Base-by-base conservation (phyloP, 2,888 invertebrate genomes). In the Eristalis pertinax region DNA sequence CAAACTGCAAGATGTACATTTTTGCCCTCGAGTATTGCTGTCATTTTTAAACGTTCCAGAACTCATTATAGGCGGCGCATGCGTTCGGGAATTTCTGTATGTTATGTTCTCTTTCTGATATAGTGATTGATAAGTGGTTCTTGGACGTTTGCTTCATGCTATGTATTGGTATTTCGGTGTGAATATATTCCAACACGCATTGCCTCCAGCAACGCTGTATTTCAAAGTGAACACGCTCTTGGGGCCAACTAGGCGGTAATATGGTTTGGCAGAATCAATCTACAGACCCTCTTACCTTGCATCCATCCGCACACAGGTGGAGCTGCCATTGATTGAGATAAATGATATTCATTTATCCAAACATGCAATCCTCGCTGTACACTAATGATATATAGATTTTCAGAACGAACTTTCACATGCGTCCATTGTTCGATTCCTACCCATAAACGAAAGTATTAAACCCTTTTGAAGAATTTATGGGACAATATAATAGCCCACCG, bases 331-430 rank as follows among this genome's bases (percentile, higher is more conserved):
- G 62, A 72, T 72, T 63, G 32, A 76, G 68, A 77, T 77, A 50
- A 69, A 77, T 50, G 68, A 50, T 68, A 11, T 24, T 62, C 72
- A 72, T 38, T 56, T 64, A 38, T 32, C 62, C 62, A 35, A 72
- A 72, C 19, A 62, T 62, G 29, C 62, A 29, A 72, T 63, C 77
- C 76, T 76, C 32, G 24, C 35, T 15, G 43, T 29, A 56, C 35
- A 60, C 50, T 50, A 60, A 60, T 60, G 60, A 60, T 60, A 60
- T 60, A 43, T 62, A 72, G 62, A 41, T 73, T 77, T 77, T 24
- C 50, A 83, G 83, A 56, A 13, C 67, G 77, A 83, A 73, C 76
- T 83, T 77, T 83, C 83, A 83, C 72, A 77, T 77, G 50, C 24
- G 22, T 4, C 63, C 19, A 76, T 84, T 84, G 79, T 73, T 80